A percentile compares a stretch with the other conserved stretches of the same genome.
Evolutionary conservation across 2,888 invertebrate genomes (phyloP).

Genomic region (Cephus pulcher): DNA sequence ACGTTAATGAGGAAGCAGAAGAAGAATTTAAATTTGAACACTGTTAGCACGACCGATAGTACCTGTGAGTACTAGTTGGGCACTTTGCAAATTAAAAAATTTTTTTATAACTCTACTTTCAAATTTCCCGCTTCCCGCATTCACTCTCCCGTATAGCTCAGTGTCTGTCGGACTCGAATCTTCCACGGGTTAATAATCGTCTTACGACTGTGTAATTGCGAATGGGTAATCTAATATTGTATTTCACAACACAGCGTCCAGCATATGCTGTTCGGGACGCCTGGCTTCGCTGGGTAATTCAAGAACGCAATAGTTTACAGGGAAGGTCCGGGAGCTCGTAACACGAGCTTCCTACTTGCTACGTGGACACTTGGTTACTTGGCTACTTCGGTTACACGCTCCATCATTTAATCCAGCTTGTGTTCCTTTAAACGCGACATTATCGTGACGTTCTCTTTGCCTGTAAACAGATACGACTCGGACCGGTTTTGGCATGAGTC

Average conservation of each 20-base stretch:
- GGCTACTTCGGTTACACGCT: slow-evolving; percentile 52
- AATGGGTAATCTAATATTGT: not conserved
- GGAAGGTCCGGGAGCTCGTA: slow-evolving; percentile 37
- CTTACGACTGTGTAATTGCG: not conserved
- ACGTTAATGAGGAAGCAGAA: slow-evolving; percentile 63
- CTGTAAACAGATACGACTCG: not conserved
- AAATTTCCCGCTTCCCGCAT: not conserved
- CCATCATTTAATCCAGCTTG: slow-evolving; percentile 46
- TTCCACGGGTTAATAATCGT: not conserved
- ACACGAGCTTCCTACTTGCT: slow-evolving; percentile 43
- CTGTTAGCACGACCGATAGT: not conserved
- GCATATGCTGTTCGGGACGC: not conserved
- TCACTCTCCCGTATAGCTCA: not conserved
- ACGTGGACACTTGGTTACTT: slow-evolving; percentile 16
- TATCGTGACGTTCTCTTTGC: not conserved
- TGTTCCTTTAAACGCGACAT: slow-evolving; percentile 42
- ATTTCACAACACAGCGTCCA: not conserved
- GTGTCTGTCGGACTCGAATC: not conserved
- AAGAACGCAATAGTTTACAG: slow-evolving; percentile 56
- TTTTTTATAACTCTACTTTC: not conserved
- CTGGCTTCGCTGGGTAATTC: slow-evolving; percentile 42
- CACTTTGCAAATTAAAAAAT: not conserved
- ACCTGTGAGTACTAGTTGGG: not conserved
- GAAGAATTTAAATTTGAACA: slow-evolving; percentile 25
- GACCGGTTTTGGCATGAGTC: not conserved